Evolutionary conservation across 1,140 invertebrate species (phyloP).

Genomic region (Vanessa tameamea): DNA sequence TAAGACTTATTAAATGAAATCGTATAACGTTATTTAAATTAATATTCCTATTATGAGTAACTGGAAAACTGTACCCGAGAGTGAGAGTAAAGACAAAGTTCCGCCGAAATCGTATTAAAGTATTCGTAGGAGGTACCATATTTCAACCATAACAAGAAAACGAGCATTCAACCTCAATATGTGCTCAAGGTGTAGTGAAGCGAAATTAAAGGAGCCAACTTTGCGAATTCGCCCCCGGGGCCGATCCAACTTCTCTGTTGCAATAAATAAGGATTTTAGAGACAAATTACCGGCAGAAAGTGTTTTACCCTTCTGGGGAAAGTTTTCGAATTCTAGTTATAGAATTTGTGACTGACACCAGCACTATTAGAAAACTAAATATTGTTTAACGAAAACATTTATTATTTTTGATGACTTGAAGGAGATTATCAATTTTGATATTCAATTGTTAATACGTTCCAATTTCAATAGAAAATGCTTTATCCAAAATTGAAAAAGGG

Average conservation of each 20-base stretch:
- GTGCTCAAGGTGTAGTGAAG: conserved; percentile 73
- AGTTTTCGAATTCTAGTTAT: conserved; percentile 41
- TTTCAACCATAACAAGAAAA: conserved; percentile 23
- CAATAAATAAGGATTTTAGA: conserved; percentile 79
- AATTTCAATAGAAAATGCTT: too few species aligned
- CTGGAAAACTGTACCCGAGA: conserved; percentile 1
- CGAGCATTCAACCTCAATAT: conserved; percentile 72
- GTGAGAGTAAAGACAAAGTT: conserved; percentile 1
- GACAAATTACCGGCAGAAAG: conserved; percentile 76
- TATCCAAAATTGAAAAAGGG: too few species aligned
- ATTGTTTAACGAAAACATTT: too few species aligned
- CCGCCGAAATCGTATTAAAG: conserved; percentile 4
- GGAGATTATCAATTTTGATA: too few species aligned
- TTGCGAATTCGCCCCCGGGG: conserved; percentile 68
- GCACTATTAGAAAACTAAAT: background rate
- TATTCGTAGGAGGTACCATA: conserved; percentile 9
- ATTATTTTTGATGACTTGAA: too few species aligned
- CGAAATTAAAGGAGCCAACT: conserved; percentile 73
- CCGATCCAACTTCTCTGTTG: conserved; percentile 74
- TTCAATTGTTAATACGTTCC: too few species aligned
- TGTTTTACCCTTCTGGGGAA: conserved; percentile 63
- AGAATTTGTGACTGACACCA: background rate
- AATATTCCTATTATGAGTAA: background rate
- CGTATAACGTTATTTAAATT: background rate
- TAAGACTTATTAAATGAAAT: too few species aligned